Evolutionary conservation across 1,140 invertebrate species (phyloP), one percentile per base, ranked within the genome.

Genomic region (Gryon sp.): DNA sequence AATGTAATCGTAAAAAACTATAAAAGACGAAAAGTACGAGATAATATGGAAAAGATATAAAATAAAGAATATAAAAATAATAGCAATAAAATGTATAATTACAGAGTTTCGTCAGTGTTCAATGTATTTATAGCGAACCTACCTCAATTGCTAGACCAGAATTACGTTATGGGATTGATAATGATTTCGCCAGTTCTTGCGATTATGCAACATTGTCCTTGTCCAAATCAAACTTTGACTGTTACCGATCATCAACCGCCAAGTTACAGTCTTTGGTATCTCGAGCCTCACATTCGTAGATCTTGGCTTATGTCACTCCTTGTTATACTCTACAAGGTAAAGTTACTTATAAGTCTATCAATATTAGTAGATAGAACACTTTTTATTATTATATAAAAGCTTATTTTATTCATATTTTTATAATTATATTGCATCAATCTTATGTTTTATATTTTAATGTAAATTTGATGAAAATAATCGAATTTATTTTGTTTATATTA

Each of bases 241-340:
- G 83, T 85, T 5, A 84, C 87, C 12, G 90, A 90, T 69, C 90
- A 90, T 82, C 89, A 89, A 78, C 87, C 90, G 40, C 93, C 92
- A 9, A 91, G 88, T 41, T 98, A 96, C 84, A 97, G 95, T 15
- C 89, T 99, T 5, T 98, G 96, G 95, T 92, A 93, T 79, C 87
- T 99, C 46, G 95, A 97, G 81, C 92, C 94, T 4, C 93, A 96
- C 83, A 92, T 94, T 1, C 90, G 98, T 12, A 90, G 95, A 50
- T 94, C 94, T 62, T 99, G 98, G 98, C 91, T 99, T 11, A 94
- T 96, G 90, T 92, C 97, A 14, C 83, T 99, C 11, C 91, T 99
- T n/a, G 96, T 99, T 7, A 93, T 99, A 68, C 90, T 99, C 0
- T 99, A 99, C 83, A 99, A 99, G 92, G 97, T 97, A 87, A 55